Evolutionary conservation across 2,113 vertebrate genomes (phyloP), one percentile per base, ranked within the genome.

Genomic region (Ciconia maguari): DNA sequence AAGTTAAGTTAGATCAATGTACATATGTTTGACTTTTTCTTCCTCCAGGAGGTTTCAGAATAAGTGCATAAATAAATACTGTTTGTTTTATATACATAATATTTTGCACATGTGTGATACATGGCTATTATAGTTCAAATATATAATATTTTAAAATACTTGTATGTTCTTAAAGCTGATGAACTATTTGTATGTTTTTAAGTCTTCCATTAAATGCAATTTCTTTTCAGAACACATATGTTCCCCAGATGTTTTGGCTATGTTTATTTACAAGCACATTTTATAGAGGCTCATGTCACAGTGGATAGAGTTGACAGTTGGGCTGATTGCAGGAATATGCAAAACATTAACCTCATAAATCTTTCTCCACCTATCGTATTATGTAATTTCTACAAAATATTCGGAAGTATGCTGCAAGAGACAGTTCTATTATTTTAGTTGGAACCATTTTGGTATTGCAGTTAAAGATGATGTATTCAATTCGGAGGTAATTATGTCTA

Each of bases 331-430:
- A 93, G 91, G 66, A 82, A 76, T 84, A 82, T 55, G 74, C 70
- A 80, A 93, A 91, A 58, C 9, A 16, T 91, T 94, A 87, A 72
- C 70, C 61, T 95, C 26, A n/a, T 95, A 80, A 61, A 85, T 95
- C 74, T 89, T 79, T 90, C 51, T 76, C n/a, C 48, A 85, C 22
- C 61, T 90, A 46, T 54, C 9, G 2, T 52, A 51, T 93, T 94
- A 61, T 30, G 25, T 62, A 86, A 86, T 86, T 92, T 94, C 54
- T 49, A 81, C 51, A 60, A 60, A 89, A 60, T 81, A 75, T 30
- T 83, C 48, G 36, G n/a, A 64, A 88, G 27, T 54, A 29, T 26
- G 75, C 22, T 93, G 90, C 51, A 60, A 78, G 49, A 83, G 58
- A 49, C n/a, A 52, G 49, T 70, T 80, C 62, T 46, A n/a, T 95